Base-by-base conservation (phyloP, 2,113 vertebrate genomes). In the Henicopernis longicauda region DNA sequence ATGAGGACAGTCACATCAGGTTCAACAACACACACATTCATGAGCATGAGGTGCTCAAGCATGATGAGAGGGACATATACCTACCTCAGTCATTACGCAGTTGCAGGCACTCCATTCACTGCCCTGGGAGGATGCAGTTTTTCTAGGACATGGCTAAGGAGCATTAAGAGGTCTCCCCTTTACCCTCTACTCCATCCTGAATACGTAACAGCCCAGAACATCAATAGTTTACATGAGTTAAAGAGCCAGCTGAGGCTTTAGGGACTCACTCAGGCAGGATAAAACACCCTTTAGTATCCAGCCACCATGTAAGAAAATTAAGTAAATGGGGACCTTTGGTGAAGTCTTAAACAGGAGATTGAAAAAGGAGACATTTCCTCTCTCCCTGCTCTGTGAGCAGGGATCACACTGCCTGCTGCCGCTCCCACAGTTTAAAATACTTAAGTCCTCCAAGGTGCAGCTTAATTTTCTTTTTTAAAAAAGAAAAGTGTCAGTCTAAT, bases 401-500 rank as follows among this genome's bases (percentile, higher is more conserved):
- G 59, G 96, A 95, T 96, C 94, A 96, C 69, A 73, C 58, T 1
- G 82, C 82, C 86, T 88, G 90, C 95, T 84, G 92, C 95, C 45
- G 82, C 93, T 98, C 94, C 93, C 76, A 95, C 69, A 91, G 93
- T 97, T 97, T 97, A 97, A 97, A 97, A 97, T 90, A 97, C 94
- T 96, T 97, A 97, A 97, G 95, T 97, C 94, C 94, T 97, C 91
- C 96, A 97, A 97, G 95, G 96, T 96, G 96, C 95, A 97, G 92
- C 90, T 96, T 97, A 97, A 96, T 96, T 97, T 98, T 97, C 97
- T 96, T 98, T 98, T 98, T 98, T 97, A 97, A 97, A 96, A 96
- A 96, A 96, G 97, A 98, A 98, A 98, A 98, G 98, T 98, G 97
- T 98, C 98, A 96, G 94, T 98, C 98, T 98, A 98, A 98, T 98